Conservation (phyloP, 1,140 invertebrate genomes). For the Euwallacea fornicatus region DNA sequence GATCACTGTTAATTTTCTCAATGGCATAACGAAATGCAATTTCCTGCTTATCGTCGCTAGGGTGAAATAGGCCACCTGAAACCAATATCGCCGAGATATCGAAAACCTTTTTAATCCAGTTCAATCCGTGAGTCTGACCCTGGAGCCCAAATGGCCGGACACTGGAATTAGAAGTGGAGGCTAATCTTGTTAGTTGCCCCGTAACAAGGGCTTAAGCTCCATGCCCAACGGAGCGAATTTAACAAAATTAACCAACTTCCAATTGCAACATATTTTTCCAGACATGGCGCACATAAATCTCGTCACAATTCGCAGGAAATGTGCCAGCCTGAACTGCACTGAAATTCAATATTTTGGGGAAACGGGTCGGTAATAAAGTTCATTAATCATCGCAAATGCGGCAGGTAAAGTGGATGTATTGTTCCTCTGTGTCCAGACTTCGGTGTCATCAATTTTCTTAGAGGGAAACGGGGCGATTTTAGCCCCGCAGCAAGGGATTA, state of each 20-base stretch:
- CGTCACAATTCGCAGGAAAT: background rate
- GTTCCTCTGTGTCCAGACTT: background rate
- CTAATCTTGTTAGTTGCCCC: constrained; percentile 16
- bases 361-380: background rate
- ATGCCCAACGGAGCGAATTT: background rate
- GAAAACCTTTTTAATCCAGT: background rate
- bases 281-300: no score
- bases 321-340: background rate
- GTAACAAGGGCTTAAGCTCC: background rate
- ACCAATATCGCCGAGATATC: constrained; percentile 6
- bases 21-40: constrained; percentile 88
- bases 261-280: no score
- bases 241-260: no score
- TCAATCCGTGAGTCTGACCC: background rate
- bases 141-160: no score
- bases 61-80: constrained; percentile 86
- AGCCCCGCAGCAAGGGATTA: no score
- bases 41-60: constrained; percentile 79
- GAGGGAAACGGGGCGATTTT: no score
- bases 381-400: background rate
- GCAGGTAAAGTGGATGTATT: background rate
- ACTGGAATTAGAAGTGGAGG: constrained; percentile 5
- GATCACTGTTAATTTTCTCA: constrained; percentile 83
- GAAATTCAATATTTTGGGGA: background rate
- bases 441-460: no score